Evolutionary conservation across 2,113 vertebrate genomes (phyloP), one percentile per base, ranked within the genome.

Genomic region (Lasiurus borealis): DNA sequence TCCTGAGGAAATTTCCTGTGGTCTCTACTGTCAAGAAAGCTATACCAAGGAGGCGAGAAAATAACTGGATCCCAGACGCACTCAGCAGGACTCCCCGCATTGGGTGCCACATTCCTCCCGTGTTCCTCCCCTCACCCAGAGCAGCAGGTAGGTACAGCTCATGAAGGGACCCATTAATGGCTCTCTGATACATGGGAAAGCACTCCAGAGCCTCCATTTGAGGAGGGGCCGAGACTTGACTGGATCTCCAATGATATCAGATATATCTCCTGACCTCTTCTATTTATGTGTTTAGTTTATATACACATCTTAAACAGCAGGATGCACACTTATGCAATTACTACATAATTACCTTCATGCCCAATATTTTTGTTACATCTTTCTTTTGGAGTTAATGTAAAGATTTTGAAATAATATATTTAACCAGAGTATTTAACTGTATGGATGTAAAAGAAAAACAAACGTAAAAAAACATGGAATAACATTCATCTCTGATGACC

Each of bases 91-190:
- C 68, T 72, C 77, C 19, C 34, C 23, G 25, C 64, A 85, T 62
- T 1, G 2, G 21, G 21, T 62, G 25, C 76, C 5, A 12, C 40
- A 15, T 40, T 87, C 91, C 87, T 94, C 73, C 23, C 7, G 50
- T 8, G 48, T 34, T 90, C 31, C 0, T 81, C 19, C 8, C 19
- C 8, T 54, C 62, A 23, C 90, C 36, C 16, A 34, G 46, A 88
- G 48, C 1, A 0, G 62, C 6, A 5, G 34, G 92, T 27, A 44
- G 16, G 6, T 85, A 21, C 85, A 82, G 85, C 57, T 83, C 69
- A 82, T 88, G 92, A 96, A 96, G 92, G 94, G 68, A 88, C 54
- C 93, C 36, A 93, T 19, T 93, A 90, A 94, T 80, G 83, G 23
- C 75, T 82, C 68, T 93, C 50, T 34, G 13, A 86, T 48, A 71